Evolutionary conservation across 2,113 vertebrate species (phyloP).

Genomic region (Osmerus eperlanus): DNA sequence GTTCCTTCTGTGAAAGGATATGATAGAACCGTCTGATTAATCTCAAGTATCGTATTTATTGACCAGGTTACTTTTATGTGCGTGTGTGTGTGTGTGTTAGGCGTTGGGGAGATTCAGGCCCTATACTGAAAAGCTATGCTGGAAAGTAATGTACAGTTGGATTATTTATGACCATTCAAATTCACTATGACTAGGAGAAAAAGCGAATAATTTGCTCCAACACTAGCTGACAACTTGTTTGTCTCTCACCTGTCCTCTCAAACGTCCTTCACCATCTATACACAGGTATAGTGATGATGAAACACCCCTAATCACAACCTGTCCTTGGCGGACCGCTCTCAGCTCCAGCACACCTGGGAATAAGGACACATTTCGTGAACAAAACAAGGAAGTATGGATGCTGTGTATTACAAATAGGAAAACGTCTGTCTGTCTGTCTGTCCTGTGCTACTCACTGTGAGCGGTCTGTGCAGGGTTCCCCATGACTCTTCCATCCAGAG

Average conservation of each 20-base stretch:
- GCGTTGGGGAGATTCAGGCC: no score
- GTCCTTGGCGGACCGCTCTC: constrained; percentile 58
- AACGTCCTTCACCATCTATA: constrained; percentile 49
- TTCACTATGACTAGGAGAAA: not conserved
- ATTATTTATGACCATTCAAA: no score
- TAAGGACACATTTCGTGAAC: constrained; percentile 14
- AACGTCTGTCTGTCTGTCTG: not conserved
- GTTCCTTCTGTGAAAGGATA: constrained; percentile 44
- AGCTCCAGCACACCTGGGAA: constrained; percentile 67
- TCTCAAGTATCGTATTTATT: no score
- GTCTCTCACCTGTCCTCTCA: constrained; percentile 64
- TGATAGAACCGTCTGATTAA: no score
- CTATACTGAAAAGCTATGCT: no score
- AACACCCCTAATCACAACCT: constrained; percentile 58
- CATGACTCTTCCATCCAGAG: constrained; percentile 59
- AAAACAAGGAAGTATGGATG: not conserved
- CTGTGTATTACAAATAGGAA: not conserved
- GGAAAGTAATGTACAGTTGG: no score
- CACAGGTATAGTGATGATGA: constrained; percentile 68
- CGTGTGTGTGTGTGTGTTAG: no score
- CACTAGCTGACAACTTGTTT: not conserved
- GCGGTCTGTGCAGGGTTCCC: constrained; percentile 51
- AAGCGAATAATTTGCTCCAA: not conserved
- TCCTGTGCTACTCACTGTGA: constrained; percentile 55
- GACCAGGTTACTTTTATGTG: no score